Percentiles rank a stretch among this genome's conserved stretches.
Evolutionary conservation across 2,113 vertebrate genomes (phyloP).

Genomic region (Coracopsis vasa): DNA sequence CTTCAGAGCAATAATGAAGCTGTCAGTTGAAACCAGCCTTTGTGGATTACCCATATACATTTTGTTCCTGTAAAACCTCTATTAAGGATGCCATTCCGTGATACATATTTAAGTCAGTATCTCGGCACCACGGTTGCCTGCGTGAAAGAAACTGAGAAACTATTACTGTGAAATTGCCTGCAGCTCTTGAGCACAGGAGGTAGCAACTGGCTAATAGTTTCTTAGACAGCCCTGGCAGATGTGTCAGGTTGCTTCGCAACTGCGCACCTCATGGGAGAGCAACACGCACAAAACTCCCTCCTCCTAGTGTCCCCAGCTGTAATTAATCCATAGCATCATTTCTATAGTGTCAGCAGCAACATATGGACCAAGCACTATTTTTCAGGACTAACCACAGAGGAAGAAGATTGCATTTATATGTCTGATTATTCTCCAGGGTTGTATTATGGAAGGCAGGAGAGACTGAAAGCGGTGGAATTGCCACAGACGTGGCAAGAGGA

Average conservation of each 20-base stretch:
- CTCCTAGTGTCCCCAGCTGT: constrained; percentile 19
- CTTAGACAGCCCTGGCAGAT: constrained; percentile 47
- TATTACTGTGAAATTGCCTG: constrained; percentile 49
- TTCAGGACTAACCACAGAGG: background rate
- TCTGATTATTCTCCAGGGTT: background rate
- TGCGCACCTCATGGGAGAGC: background rate
- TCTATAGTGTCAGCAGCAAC: background rate
- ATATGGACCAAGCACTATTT: constrained; percentile 27
- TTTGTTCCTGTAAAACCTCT: background rate
- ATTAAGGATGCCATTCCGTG: background rate
- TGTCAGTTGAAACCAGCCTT: background rate
- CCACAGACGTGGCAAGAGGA: background rate
- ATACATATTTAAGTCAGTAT: constrained; percentile 23
- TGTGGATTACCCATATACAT: background rate
- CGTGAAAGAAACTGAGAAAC: constrained; percentile 20
- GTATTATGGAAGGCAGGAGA: background rate
- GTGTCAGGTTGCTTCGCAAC: constrained; percentile 39
- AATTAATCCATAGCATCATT: constrained; percentile 45
- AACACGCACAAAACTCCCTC: background rate
- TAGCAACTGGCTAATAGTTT: constrained; percentile 45
- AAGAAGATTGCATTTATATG: background rate
- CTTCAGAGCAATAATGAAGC: background rate
- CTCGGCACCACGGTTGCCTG: background rate
- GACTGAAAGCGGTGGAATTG: background rate
- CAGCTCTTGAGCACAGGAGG: constrained; percentile 43